phyloP scores from a whole-genome alignment of 2,113 vertebrate species.

The Tupaia chinensis region DNA sequence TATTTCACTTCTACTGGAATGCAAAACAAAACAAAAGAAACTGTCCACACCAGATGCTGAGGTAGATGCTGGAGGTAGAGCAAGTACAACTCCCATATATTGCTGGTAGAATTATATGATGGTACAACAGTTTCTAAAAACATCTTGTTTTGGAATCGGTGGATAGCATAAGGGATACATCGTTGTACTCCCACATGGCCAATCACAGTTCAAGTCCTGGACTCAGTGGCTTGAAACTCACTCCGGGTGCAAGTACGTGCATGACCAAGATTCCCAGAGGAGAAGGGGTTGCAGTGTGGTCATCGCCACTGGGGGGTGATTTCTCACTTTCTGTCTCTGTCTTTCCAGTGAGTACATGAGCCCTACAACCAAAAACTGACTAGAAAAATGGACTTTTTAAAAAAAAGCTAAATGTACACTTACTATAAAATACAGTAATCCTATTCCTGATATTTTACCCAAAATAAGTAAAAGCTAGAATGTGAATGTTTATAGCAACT shows the following conservation, averaged over 20 bases:
- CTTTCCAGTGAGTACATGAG: too few species aligned
- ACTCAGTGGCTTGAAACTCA: too few species aligned
- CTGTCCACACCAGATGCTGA: not conserved
- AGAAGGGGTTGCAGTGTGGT: too few species aligned
- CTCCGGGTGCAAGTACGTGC: too few species aligned
- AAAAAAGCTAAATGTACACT: not conserved
- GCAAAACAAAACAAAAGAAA: not conserved
- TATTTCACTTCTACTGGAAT: not conserved
- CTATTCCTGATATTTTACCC: not conserved
- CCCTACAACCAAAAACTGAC: too few species aligned
- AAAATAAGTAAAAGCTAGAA: not conserved
- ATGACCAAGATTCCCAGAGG: too few species aligned
- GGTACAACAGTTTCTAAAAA: not conserved
- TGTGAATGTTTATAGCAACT: not conserved
- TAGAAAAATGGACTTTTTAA: not conserved
- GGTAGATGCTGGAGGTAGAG: not conserved
- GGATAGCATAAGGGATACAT: too few species aligned
- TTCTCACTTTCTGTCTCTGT: too few species aligned
- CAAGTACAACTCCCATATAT: not conserved
- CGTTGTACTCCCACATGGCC: too few species aligned
- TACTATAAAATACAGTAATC: not conserved
- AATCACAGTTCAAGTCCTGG: too few species aligned
- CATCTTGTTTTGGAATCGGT: too few species aligned
- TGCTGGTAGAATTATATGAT: not conserved
- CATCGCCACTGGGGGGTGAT: too few species aligned